Conservation (phyloP, 2,888 invertebrate species). For the Shargacucullia verbasci region DNA sequence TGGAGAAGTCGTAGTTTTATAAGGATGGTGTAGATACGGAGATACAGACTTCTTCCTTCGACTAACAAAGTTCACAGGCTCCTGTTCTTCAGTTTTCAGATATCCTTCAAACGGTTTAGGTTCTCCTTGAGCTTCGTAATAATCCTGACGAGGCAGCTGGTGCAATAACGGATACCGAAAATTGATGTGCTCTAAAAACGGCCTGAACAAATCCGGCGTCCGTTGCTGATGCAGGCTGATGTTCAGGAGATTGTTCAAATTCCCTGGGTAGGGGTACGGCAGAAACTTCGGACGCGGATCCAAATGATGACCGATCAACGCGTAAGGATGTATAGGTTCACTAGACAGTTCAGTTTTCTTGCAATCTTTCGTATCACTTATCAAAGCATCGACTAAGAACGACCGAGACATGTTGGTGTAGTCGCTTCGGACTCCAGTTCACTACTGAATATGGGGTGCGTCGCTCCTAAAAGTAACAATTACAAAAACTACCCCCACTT, state of each 20-base stretch:
- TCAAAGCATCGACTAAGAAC: constrained; percentile 94
- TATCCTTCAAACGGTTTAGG: constrained; percentile 70
- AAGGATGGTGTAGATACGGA: constrained; percentile 82
- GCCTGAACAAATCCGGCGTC: constrained; percentile 83
- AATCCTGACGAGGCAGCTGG: constrained; percentile 80
- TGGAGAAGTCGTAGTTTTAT: constrained; percentile 78
- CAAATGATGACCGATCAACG: constrained; percentile 75
- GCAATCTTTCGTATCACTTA: constrained; percentile 90
- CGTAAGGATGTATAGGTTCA: constrained; percentile 80
- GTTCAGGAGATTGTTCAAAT: constrained; percentile 90
- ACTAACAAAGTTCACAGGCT: constrained; percentile 74
- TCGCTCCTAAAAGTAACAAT: constrained; percentile 82
- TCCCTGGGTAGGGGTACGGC: constrained; percentile 90
- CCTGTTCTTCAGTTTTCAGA: constrained; percentile 77
- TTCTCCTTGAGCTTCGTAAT: constrained; percentile 70
- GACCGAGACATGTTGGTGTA: constrained; percentile 92
- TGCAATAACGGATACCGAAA: constrained; percentile 82
- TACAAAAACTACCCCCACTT: constrained; percentile 89
- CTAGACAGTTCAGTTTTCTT: constrained; percentile 76
- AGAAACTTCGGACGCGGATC: constrained; percentile 85
- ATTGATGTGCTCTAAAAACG: constrained; percentile 83
- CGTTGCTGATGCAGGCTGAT: constrained; percentile 90
- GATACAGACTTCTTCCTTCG: constrained; percentile 82
- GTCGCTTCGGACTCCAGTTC: constrained; percentile 66
- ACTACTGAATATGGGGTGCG: constrained; percentile 78